Conservation (phyloP, 1,140 invertebrate genomes). For the Leptopilina clavipes region DNA sequence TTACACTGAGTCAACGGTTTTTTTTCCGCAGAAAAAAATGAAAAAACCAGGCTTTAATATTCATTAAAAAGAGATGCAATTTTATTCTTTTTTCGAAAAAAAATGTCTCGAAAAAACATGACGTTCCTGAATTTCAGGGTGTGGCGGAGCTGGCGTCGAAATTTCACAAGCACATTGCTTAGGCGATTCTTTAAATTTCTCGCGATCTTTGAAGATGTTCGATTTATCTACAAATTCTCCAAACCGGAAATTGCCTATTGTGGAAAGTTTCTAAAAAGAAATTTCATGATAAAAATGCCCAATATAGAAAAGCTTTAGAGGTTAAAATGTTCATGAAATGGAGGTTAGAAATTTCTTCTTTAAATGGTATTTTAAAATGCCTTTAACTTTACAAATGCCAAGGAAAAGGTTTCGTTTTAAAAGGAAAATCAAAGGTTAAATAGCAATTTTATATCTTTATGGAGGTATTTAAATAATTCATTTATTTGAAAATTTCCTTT, state of each 20-base stretch:
- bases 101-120: not conserved
- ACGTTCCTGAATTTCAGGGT: conserved; percentile 37
- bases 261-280: no score
- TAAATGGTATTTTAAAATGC: not conserved
- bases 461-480: no score
- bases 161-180: conserved; percentile 35
- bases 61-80: no score
- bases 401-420: not conserved
- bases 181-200: not conserved
- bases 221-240: no score
- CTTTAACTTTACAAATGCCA: not conserved
- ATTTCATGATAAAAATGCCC: no score
- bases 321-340: no score
- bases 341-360: not conserved
- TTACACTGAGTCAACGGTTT: not conserved
- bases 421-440: no score
- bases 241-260: no score
- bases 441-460: no score
- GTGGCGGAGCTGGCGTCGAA: conserved; percentile 45
- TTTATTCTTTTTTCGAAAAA: not conserved
- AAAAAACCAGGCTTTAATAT: no score
- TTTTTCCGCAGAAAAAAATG: not conserved
- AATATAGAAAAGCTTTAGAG: no score
- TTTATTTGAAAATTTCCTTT: no score
- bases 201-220: not conserved